Evolutionary conservation across 2,113 vertebrate genomes (phyloP), one percentile per base, ranked within the genome.

Genomic region (Sturnus vulgaris): DNA sequence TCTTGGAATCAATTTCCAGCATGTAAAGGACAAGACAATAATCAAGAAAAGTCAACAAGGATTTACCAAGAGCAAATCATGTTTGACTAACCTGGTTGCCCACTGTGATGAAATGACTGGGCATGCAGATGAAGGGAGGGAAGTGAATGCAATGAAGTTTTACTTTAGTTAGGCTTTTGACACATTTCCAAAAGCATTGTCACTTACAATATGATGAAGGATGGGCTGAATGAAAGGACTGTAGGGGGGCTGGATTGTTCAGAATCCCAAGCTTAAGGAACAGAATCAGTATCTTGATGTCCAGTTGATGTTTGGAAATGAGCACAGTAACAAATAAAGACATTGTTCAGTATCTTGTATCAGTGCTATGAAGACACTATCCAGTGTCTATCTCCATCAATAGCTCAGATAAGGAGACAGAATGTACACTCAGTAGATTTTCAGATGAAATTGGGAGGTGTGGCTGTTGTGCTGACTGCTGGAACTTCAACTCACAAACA

Each of bases 1-100:
- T 95, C 86, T 95, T 90, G 91, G 91, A 93, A 96, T 82, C 63
- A 85, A 93, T 92, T 92, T 95, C 71, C 94, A 93, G 88, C 63
- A 77, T 46, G 68, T 61, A 82, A 95, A 93, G 75, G 82, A 92
- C 63, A 92, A 95, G 76, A 92, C 13, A 87, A 63, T 55, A 87
- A 78, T 79, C 9, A 30, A 82, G 63, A 90, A 88, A 92, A 88
- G 88, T 92, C 63, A 94, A 68, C 8, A 79, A 82, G 31, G 40
- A 65, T 86, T 80, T 80, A 86, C 11, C 15, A 86, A 76, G 53
- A 88, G 53, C 35, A 95, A 88, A 72, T 72, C 44, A 57, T 49
- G n/a, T 40, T 55, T 80, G 76, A 82, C 37, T 30, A 33, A 8
- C 22, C 52, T 52, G 16, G 19, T 56, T 60, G 56, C 63, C 40